A percentile compares a stretch with the other conserved stretches of the same genome.
phyloP scores from a whole-genome alignment of 1,140 invertebrate genomes.

The Oedothorax gibbosus region DNA sequence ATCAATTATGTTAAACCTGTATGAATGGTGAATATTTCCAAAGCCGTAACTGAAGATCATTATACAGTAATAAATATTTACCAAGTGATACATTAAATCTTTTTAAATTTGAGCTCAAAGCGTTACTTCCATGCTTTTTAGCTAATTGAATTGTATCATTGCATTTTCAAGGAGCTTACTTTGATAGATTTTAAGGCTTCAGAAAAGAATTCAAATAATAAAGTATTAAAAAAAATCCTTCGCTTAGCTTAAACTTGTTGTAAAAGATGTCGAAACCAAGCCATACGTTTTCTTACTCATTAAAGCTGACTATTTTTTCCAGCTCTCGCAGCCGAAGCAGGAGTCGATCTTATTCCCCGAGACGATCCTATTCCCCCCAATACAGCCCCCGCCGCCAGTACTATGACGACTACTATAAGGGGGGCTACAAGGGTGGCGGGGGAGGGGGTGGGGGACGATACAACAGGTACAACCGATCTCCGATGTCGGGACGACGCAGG shows the following conservation, averaged over 20 bases:
- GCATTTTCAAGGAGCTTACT: too few relatives aligned
- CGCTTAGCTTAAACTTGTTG: too few relatives aligned
- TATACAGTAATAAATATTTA: background rate
- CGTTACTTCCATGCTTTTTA: too few relatives aligned
- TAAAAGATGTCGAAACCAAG: too few relatives aligned
- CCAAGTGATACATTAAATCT: background rate
- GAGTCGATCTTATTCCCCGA: conserved; percentile 58
- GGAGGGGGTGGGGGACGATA: background rate
- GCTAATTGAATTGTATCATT: too few relatives aligned
- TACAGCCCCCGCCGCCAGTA: conserved; percentile 50
- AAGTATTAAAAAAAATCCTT: too few relatives aligned
- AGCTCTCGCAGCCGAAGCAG: conserved; percentile 51
- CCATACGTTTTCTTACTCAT: too few relatives aligned
- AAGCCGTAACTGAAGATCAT: too few relatives aligned
- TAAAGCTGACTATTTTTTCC: background rate
- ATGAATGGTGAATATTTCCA: too few relatives aligned
- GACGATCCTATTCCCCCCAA: conserved; percentile 52
- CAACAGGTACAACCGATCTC: conserved; percentile 69
- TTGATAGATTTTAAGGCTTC: too few relatives aligned
- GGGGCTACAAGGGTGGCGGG: background rate
- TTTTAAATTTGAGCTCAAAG: background rate
- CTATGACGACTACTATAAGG: conserved; percentile 48
- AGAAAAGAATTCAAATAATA: too few relatives aligned
- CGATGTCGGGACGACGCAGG: conserved; percentile 72
- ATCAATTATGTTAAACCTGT: too few relatives aligned